A percentile compares a stretch with the other conserved stretches of the same genome.
Evolutionary conservation across 2,888 invertebrate genomes (phyloP).

Genomic region (Phengaris alcon): DNA sequence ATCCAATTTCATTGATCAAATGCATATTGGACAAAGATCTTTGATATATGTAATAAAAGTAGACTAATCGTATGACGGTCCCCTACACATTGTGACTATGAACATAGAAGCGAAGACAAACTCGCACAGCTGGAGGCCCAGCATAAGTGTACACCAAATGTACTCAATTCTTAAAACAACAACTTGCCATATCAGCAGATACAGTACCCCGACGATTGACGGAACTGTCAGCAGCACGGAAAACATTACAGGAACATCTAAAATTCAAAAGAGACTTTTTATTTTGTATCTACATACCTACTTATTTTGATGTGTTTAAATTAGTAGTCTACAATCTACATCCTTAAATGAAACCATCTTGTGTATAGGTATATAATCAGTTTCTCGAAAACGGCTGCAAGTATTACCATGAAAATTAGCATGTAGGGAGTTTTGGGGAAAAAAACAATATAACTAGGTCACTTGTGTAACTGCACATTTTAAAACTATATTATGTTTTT

Average conservation of each 20-base stretch:
- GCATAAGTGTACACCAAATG: conserved; percentile 92
- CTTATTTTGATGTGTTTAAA: not conserved
- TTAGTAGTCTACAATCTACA: not conserved
- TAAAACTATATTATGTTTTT: too few relatives aligned
- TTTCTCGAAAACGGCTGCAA: too few relatives aligned
- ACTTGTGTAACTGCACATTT: too few relatives aligned
- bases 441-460: too few relatives aligned
- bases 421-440: too few relatives aligned
- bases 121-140: conserved; percentile 88
- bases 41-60: not conserved
- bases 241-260: conserved; percentile 89
- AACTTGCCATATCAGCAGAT: conserved; percentile 91
- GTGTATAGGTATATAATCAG: too few relatives aligned
- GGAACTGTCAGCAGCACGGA: conserved; percentile 92
- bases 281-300: conserved; percentile 39
- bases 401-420: too few relatives aligned
- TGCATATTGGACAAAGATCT: too few relatives aligned
- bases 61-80: conserved; percentile 78
- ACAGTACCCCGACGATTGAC: conserved; percentile 89
- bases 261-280: conserved; percentile 50
- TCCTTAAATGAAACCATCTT: too few relatives aligned
- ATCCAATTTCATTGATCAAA: too few relatives aligned
- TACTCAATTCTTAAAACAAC: conserved; percentile 92
- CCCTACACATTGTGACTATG: conserved; percentile 80
- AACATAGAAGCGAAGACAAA: conserved; percentile 90